Evolutionary conservation across 2,797 vertebrate species (phyloP).

Genomic region (Enteromius trimaculatus): DNA sequence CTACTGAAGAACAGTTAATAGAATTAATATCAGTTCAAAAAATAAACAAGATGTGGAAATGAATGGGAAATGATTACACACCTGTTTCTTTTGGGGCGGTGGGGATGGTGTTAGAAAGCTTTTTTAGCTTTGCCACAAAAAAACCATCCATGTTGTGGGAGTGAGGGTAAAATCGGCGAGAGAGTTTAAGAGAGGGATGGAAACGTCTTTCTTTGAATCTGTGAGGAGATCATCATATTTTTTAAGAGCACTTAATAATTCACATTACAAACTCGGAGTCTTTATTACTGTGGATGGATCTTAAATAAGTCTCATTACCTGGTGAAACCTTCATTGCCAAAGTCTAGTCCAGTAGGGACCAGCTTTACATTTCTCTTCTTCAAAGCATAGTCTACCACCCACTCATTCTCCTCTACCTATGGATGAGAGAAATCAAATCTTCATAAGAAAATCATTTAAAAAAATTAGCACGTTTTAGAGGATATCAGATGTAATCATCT

Average conservation of each 20-base stretch:
- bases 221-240: constrained; percentile 20
- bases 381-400: constrained; percentile 97
- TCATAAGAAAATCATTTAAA: neutral
- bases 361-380: constrained; percentile 96
- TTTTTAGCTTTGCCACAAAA: constrained; percentile 96
- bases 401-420: constrained; percentile 98
- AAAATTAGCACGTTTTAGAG: neutral
- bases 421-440: constrained; percentile 11
- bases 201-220: constrained; percentile 94
- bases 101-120: constrained; percentile 91
- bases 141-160: constrained; percentile 99
- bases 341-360: constrained; percentile 93
- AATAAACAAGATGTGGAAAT: neutral
- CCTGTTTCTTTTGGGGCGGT: constrained; percentile 71
- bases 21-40: neutral
- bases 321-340: constrained; percentile 95
- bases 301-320: constrained; percentile 74
- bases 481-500: neutral
- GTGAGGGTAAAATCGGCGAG: constrained; percentile 93
- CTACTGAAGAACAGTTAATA: constrained; percentile 48
- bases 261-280: neutral
- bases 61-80: constrained; percentile 47
- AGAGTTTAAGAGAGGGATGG: constrained; percentile 85
- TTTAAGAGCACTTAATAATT: neutral
- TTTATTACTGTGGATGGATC: neutral